Evolutionary conservation across 1,140 invertebrate genomes (phyloP).

Genomic region (Pemphigus obesinymphae): DNA sequence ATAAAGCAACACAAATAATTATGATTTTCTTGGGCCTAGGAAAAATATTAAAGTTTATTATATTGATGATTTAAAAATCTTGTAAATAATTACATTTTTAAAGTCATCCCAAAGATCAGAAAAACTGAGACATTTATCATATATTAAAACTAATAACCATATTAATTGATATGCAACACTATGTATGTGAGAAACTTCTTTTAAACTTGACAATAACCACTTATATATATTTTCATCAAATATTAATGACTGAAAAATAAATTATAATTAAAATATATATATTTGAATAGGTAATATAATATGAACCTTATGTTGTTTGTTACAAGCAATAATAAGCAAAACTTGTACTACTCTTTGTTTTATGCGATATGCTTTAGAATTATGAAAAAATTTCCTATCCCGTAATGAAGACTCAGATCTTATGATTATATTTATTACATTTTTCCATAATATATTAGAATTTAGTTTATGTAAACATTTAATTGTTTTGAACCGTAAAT

Average conservation of each 20-base stretch:
- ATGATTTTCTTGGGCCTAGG: slow-evolving; percentile 11
- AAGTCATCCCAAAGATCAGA: slow-evolving; percentile 14
- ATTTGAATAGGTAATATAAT: not conserved
- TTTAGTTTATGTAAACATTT: not conserved
- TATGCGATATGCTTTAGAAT: not conserved
- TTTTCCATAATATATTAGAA: not conserved
- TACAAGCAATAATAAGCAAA: slow-evolving; percentile 17
- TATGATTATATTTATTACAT: not conserved
- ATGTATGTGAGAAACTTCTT: slow-evolving; percentile 19
- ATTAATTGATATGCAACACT: slow-evolving; percentile 31
- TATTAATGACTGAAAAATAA: not conserved
- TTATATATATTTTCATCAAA: slow-evolving; percentile 11
- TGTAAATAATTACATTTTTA: slow-evolving; percentile 1
- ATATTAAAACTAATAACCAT: slow-evolving; percentile 32
- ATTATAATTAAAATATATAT: not conserved
- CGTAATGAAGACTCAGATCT: not conserved
- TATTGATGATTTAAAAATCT: not conserved
- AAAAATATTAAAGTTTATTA: not conserved
- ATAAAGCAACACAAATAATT: slow-evolving; percentile 52
- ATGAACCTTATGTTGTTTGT: not conserved
- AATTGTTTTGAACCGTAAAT: slow-evolving; percentile 26
- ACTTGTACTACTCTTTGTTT: slow-evolving; percentile 23
- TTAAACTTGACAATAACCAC: slow-evolving; percentile 30
- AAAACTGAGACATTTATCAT: not conserved
- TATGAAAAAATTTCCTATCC: slow-evolving; percentile 35